phyloP scores from a whole-genome alignment of 1,140 invertebrate species.

The Drosophila hydei region DNA sequence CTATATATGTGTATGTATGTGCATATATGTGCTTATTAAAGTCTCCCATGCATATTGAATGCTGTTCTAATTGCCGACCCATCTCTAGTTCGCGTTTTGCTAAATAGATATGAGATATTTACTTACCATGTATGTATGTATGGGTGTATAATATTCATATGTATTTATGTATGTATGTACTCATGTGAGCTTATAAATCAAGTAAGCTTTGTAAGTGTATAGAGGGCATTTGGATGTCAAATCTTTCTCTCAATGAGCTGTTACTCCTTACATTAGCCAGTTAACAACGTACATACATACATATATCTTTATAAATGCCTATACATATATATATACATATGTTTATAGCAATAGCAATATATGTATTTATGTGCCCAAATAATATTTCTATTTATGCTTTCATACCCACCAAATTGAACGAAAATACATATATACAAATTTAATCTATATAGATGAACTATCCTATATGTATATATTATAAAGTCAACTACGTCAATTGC shows the following conservation, averaged over 20 bases:
- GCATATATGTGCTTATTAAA: too few relatives aligned
- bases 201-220: neutral
- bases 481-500: neutral
- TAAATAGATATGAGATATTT: neutral
- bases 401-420: too few relatives aligned
- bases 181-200: neutral
- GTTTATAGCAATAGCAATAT: too few relatives aligned
- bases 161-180: neutral
- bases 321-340: neutral
- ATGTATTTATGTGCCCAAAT: too few relatives aligned
- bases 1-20: neutral
- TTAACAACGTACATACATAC: neutral
- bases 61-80: neutral
- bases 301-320: neutral
- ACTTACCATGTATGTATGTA: too few relatives aligned
- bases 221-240: constrained; percentile 68
- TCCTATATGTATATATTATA: neutral
- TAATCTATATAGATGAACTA: constrained; percentile 1
- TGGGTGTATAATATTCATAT: neutral
- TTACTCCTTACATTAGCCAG: neutral
- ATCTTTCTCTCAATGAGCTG: constrained; percentile 15
- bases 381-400: too few relatives aligned
- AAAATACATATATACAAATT: neutral
- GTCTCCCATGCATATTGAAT: neutral
- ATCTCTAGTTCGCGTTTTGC: neutral